phyloP scores from a whole-genome alignment of 1,140 invertebrate species.

The Drosophila chauvacae region DNA sequence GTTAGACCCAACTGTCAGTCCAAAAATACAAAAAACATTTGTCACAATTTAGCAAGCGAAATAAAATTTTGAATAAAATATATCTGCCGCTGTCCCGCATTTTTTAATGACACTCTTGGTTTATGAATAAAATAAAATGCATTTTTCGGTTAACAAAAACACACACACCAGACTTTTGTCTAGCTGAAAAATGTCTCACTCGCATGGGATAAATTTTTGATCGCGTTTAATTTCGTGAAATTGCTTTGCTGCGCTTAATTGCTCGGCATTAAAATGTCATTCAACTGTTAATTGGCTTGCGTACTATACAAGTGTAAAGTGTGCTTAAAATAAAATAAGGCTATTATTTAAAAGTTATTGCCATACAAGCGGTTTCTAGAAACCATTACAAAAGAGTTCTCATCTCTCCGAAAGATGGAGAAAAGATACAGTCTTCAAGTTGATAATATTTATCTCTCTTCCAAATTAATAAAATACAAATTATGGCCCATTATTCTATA shows the following conservation, averaged over 20 bases:
- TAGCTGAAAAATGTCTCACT: constrained; percentile 52
- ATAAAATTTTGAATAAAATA: constrained; percentile 79
- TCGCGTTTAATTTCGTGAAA: constrained; percentile 25
- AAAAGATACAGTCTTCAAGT: background rate
- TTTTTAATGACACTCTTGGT: constrained; percentile 73
- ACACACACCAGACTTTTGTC: constrained; percentile 1
- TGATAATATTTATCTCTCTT: background rate
- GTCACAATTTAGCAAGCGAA: constrained; percentile 73
- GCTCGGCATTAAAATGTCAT: constrained; percentile 77
- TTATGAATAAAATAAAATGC: constrained; percentile 75
- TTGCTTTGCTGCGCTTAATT: constrained; percentile 62
- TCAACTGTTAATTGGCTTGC: constrained; percentile 73
- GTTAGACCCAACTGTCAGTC: constrained; percentile 74
- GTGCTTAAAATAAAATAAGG: constrained; percentile 68
- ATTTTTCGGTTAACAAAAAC: constrained; percentile 56
- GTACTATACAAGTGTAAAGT: constrained; percentile 56
- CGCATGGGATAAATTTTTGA: constrained; percentile 67
- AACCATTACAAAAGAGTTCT: constrained; percentile 21
- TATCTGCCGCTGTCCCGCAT: constrained; percentile 42
- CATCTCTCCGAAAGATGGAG: constrained; percentile 7
- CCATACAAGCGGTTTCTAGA: constrained; percentile 15
- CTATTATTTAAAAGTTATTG: constrained; percentile 74
- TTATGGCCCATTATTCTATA: constrained; percentile 29
- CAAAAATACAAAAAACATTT: constrained; percentile 55
- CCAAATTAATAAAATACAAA: constrained; percentile 11